Evolutionary conservation across 2,888 invertebrate genomes (phyloP).

Genomic region (Melanotus villosus): DNA sequence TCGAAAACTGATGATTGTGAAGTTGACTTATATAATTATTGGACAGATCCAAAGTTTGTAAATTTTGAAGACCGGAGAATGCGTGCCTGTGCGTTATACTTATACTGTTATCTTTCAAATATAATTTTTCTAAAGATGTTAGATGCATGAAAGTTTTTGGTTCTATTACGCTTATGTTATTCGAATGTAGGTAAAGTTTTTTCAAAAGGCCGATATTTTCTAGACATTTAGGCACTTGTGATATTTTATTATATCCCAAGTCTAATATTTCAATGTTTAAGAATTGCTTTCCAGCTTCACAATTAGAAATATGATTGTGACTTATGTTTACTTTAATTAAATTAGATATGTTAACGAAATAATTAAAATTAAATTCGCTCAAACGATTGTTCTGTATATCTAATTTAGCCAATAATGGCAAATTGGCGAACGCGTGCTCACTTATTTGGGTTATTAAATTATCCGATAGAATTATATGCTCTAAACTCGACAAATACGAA

Average conservation of each 20-base stretch:
- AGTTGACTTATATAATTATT: slow-evolving; percentile 83
- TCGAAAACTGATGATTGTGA: slow-evolving; percentile 85
- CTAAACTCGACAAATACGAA: slow-evolving; percentile 82
- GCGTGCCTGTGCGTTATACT: slow-evolving; percentile 81
- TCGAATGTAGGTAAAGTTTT: slow-evolving; percentile 81
- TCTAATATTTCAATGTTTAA: slow-evolving; percentile 80
- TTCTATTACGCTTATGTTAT: slow-evolving; percentile 79
- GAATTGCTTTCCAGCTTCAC: slow-evolving; percentile 68
- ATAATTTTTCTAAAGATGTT: slow-evolving; percentile 79
- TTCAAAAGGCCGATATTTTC: slow-evolving; percentile 76
- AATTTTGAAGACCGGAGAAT: slow-evolving; percentile 80
- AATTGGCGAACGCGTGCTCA: slow-evolving; percentile 80
- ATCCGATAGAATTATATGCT: slow-evolving; percentile 86
- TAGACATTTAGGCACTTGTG: slow-evolving; percentile 78
- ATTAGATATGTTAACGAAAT: slow-evolving; percentile 79
- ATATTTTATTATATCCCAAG: slow-evolving; percentile 78
- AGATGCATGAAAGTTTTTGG: slow-evolving; percentile 83
- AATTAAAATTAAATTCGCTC: slow-evolving; percentile 76
- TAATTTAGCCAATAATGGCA: slow-evolving; percentile 82
- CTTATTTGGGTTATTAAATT: slow-evolving; percentile 84
- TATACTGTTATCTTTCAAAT: slow-evolving; percentile 82
- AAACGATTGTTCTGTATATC: slow-evolving; percentile 87
- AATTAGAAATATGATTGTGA: slow-evolving; percentile 74
- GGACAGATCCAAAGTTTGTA: slow-evolving; percentile 86
- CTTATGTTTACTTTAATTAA: slow-evolving; percentile 85